A percentile compares a stretch with the other conserved stretches of the same genome.
Evolutionary conservation across 2,888 invertebrate species (phyloP).

Genomic region (Synergus umbraculus): DNA sequence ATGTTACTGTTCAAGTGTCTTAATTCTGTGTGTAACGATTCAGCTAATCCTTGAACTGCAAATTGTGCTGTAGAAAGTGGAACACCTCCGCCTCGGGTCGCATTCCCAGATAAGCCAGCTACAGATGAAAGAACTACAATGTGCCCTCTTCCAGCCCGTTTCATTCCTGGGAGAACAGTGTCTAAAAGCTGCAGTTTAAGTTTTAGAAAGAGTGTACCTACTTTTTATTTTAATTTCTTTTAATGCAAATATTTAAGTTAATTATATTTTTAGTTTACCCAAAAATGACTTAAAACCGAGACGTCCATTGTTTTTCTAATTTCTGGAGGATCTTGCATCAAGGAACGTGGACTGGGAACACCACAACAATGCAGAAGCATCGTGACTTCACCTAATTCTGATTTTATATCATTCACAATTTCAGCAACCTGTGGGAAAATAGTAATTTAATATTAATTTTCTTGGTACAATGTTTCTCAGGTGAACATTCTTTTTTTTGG

Average conservation of each 20-base stretch:
- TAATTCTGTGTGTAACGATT: constrained; percentile 82
- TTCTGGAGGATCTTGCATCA: constrained; percentile 79
- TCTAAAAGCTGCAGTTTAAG: constrained; percentile 79
- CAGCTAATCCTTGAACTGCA: constrained; percentile 83
- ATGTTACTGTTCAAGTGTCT: constrained; percentile 81
- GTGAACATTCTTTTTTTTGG: not conserved
- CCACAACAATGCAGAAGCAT: constrained; percentile 84
- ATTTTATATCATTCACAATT: constrained; percentile 77
- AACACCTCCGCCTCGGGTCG: constrained; percentile 78
- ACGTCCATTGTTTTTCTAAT: constrained; percentile 80
- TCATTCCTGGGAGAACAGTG: constrained; percentile 82
- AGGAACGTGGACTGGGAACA: constrained; percentile 81
- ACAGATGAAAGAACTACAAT: constrained; percentile 82
- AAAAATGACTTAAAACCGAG: constrained; percentile 82
- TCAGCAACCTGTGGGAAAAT: constrained; percentile 72
- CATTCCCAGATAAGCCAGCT: constrained; percentile 81
- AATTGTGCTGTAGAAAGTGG: constrained; percentile 83
- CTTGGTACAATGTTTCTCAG: not conserved
- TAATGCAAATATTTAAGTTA: not conserved
- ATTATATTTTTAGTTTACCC: constrained; percentile 76
- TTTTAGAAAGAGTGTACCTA: constrained; percentile 39
- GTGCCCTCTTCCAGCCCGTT: constrained; percentile 80
- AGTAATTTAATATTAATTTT: not conserved
- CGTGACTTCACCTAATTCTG: constrained; percentile 80
- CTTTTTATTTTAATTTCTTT: not conserved